A percentile compares a stretch with the other conserved stretches of the same genome.
Evolutionary conservation across 2,113 vertebrate species (phyloP).

Genomic region (Apteryx owenii): DNA sequence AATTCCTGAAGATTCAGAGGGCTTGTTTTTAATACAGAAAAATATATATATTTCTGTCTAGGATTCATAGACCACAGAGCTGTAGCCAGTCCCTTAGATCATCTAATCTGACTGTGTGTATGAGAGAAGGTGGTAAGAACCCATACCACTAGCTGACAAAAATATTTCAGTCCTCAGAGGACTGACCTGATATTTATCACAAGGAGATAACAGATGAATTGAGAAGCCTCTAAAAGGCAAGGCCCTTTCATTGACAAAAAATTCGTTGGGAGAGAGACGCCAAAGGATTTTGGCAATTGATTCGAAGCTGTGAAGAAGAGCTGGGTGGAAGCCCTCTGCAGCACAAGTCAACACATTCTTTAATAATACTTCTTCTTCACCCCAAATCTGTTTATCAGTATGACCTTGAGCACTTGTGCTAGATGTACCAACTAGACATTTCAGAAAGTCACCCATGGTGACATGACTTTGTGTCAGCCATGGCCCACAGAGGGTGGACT

Average conservation of each 20-base stretch:
- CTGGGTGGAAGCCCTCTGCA: background rate
- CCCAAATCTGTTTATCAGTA: background rate
- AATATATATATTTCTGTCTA: background rate
- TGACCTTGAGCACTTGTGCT: background rate
- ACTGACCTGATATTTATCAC: background rate
- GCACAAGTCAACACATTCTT: background rate
- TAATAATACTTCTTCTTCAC: background rate
- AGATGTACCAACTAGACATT: background rate
- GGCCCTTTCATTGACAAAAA: background rate
- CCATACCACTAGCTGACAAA: background rate
- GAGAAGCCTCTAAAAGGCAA: background rate
- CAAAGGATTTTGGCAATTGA: background rate
- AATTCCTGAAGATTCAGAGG: background rate
- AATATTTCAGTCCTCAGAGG: background rate
- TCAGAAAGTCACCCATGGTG: background rate
- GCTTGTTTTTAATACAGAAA: background rate
- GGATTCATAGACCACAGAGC: background rate
- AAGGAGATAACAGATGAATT: background rate
- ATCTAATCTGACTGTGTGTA: background rate
- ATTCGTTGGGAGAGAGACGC: background rate
- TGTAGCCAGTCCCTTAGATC: background rate
- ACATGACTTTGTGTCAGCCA: too few relatives aligned
- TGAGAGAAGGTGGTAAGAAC: background rate
- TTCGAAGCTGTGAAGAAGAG: background rate
- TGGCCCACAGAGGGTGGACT: background rate